Evolutionary conservation across 1,140 invertebrate genomes (phyloP), one percentile per base, ranked within the genome.

Genomic region (Brachionus sp.): DNA sequence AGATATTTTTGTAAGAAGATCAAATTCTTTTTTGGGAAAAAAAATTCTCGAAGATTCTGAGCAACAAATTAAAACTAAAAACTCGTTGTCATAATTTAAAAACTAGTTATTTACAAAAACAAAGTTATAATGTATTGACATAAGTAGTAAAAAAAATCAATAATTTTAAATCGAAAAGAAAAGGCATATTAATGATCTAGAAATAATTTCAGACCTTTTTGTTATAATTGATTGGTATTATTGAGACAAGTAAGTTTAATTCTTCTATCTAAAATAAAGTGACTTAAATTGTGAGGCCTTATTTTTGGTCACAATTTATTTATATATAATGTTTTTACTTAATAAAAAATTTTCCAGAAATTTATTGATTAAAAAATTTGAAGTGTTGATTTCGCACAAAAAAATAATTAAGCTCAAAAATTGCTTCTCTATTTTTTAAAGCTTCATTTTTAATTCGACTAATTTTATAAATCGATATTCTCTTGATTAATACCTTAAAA

Each of bases 401-500:
- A 16, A 57, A 16, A 57, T 19, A 57, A 57, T 57, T 57, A 7
- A 53, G 50, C 19, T 16, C 7, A 46, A 53, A 53, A 53, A 53
- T 6, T 53, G 29, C 29, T 29, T 29, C 29, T 23, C 1, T 53
- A 19, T 53, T 53, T 19, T 53, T 53, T 19, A 53, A 19, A 53
- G 50, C 50, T 53, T 53, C 13, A 53, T 53, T 57, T 19, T 25
- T 57, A 23, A 57, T 23, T 57, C 19, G 16, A 9, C 50, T 9
- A 57, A 57, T 57, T 57, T 57, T 57, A 57, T 19, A 57, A 57
- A 57, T 57, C 50, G 50, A 57, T 57, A 57, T 57, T 57, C 50
- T 57, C n/a, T 57, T 57, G 50, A 57, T 57, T 57, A 57, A 57
- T 57, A 57, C 50, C 50, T 57, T 57, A 57, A 23, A 57, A 57